Conservation (phyloP, 1,140 invertebrate genomes). For the Nixonia krombeini region DNA sequence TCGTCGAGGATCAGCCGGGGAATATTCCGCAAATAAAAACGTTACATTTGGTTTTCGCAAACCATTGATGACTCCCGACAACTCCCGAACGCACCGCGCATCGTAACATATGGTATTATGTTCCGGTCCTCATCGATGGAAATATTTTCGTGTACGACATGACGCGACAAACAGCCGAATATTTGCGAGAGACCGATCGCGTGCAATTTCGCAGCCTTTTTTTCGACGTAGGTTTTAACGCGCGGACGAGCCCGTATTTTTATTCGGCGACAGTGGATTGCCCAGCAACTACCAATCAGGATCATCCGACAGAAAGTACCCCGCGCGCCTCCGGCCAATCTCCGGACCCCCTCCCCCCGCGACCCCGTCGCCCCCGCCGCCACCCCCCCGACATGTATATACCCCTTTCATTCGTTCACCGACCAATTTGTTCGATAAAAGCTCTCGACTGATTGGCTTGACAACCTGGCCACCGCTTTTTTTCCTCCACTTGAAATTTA, state of each 20-base stretch:
- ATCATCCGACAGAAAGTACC: conserved; percentile 67
- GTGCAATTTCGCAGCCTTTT: conserved; percentile 42
- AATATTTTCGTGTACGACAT: conserved; percentile 35
- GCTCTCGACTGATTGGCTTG: conserved; percentile 68
- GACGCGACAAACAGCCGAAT: conserved; percentile 26
- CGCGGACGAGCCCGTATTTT: conserved; percentile 53
- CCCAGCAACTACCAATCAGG: conserved; percentile 71
- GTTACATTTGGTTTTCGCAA: conserved; percentile 30
- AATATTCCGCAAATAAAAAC: conserved; percentile 64
- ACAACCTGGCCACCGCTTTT: conserved; percentile 63
- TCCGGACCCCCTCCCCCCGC: conserved; percentile 46
- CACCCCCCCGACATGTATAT: conserved; percentile 10
- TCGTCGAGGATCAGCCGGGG: conserved; percentile 26
- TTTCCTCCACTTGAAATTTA: conserved; percentile 61
- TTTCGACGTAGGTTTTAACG: conserved; percentile 54
- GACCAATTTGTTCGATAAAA: conserved; percentile 71
- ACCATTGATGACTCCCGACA: conserved; percentile 46
- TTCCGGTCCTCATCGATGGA: conserved; percentile 40
- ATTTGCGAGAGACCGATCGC: conserved; percentile 29
- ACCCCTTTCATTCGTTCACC: conserved; percentile 56
- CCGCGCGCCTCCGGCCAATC: conserved; percentile 43
- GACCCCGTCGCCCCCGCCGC: conserved; percentile 22
- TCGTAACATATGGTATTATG: conserved; percentile 15
- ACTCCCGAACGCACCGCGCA: conserved; percentile 12
- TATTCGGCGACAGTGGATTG: conserved; percentile 59